These are phyloP conservation scores for Podarcis cretensis DNA, from an alignment of 2,113 vertebrate species.

Conservation along the genomic window DNA sequence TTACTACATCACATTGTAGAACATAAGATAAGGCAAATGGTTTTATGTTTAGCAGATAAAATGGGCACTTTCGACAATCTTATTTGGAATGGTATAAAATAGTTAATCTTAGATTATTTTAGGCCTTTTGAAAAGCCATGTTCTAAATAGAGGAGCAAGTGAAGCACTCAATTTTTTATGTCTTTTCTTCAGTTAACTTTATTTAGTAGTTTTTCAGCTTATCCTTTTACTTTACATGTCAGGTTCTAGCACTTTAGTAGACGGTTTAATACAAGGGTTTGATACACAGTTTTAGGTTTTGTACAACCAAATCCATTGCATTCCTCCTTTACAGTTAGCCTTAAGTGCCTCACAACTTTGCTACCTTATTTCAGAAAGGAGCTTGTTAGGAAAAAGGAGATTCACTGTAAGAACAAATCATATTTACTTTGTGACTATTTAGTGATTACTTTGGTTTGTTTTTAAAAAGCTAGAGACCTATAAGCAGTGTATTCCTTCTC, in stretches of 20 bases:
- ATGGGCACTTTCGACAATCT: conserved; percentile 70
- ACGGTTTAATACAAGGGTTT: conserved; percentile 74
- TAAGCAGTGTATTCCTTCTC: conserved; percentile 32
- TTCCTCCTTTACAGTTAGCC: conserved; percentile 70
- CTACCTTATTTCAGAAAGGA: conserved; percentile 70
- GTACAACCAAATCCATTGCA: conserved; percentile 59
- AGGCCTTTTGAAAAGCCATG: conserved; percentile 54
- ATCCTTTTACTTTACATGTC: conserved; percentile 66
- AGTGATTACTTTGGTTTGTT: background rate
- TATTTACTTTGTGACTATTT: conserved; percentile 31
- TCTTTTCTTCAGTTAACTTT: conserved; percentile 58
- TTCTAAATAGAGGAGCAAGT: conserved; percentile 57
- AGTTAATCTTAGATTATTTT: conserved; percentile 56
- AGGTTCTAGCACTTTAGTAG: conserved; percentile 74
- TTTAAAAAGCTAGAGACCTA: conserved; percentile 55
- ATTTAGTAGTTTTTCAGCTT: conserved; percentile 60
- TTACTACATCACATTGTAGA: conserved; percentile 46
- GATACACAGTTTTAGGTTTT: conserved; percentile 72
- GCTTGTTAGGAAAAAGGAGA: conserved; percentile 65
- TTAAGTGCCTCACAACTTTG: conserved; percentile 80
- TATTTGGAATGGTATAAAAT: conserved; percentile 59
- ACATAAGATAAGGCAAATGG: conserved; percentile 73
- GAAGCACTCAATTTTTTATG: conserved; percentile 67
- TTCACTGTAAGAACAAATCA: conserved; percentile 52
- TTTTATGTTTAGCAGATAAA: conserved; percentile 68